Base-by-base conservation (phyloP, 2,888 invertebrate species). In the Barypeithes pellucidus region DNA sequence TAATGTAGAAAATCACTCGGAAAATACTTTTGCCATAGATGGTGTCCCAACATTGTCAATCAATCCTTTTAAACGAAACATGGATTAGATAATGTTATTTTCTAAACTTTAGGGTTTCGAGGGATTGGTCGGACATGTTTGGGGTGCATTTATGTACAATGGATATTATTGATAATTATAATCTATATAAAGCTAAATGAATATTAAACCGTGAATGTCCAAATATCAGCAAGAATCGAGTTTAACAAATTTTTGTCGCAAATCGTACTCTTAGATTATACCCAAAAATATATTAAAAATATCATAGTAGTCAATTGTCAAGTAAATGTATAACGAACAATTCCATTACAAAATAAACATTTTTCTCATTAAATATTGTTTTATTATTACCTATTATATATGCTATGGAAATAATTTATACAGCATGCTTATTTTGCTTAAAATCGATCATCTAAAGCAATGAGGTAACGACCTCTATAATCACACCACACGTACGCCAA, bases 311-410 rank as follows among this genome's bases (percentile, higher is more conserved):
- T 68, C 60, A 68, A 70, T 70, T 63, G 70, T 70, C 65, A 65
- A 57, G 20, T 47, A 45, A 22, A 57, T 65, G 70, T 70, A 65
- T 70, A 70, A 65, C 66, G 52, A 72, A 66, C 4, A 50, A 33
- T 47, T 20, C 66, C 61, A 66, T 66, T 24, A 72, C 45, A 18
- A 72, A 72, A 72, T 72, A 72, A 72, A 72, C 12, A 66, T 71
- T 71, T 71, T 71, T 71, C 29, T 71, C 65, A 71, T 57, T 67
- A 52, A 57, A 57, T 14, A 24, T 63, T 47, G 29, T 43, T 57
- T 12, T 12, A 43, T 41, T 60, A 22, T 60, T 60, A 20, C n/a
- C 20, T 47, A 2, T 11, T 39, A n/a, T n/a, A n/a, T n/a, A n/a
- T n/a, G n/a, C n/a, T n/a, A n/a, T n/a, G n/a, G n/a, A n/a, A n/a